phyloP scores from a whole-genome alignment of 2,888 invertebrate species.

The Drosophila infuscata region DNA sequence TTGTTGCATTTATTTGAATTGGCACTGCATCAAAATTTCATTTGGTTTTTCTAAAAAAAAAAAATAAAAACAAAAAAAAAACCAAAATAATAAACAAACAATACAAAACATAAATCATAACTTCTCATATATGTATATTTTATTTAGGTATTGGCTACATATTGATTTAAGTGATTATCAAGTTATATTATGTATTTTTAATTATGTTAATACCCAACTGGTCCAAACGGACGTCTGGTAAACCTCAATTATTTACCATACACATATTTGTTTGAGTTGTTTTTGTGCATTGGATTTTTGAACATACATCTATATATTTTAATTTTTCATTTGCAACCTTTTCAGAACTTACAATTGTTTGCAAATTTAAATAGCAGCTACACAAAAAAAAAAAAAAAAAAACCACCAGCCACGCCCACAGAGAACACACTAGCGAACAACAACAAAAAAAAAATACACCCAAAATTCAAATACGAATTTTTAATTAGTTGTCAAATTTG shows the following conservation, averaged over 20 bases:
- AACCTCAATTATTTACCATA: conserved; percentile 20
- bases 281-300: conserved; percentile 56
- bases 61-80: not conserved
- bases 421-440: conserved; percentile 29
- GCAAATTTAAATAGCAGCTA: conserved; percentile 61
- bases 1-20: conserved; percentile 57
- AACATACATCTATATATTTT: conserved; percentile 36
- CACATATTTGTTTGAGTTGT: conserved; percentile 45
- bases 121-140: conserved; percentile 14
- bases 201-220: conserved; percentile 34
- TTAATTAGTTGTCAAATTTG: conserved; percentile 78
- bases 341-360: conserved; percentile 71
- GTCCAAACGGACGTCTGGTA: conserved; percentile 9
- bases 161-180: conserved; percentile 36
- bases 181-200: conserved; percentile 52
- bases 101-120: conserved; percentile 15
- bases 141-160: conserved; percentile 26
- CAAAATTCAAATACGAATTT: conserved; percentile 67
- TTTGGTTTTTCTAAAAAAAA: not conserved
- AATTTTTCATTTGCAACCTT: conserved; percentile 65
- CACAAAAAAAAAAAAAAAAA: conserved; percentile 28
- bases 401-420: conserved; percentile 41
- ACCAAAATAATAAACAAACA: not conserved
- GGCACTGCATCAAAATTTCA: conserved; percentile 52
- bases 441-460: conserved; percentile 33